Evolutionary conservation across 2,888 invertebrate species (phyloP).

Genomic region (Polietes domitor): DNA sequence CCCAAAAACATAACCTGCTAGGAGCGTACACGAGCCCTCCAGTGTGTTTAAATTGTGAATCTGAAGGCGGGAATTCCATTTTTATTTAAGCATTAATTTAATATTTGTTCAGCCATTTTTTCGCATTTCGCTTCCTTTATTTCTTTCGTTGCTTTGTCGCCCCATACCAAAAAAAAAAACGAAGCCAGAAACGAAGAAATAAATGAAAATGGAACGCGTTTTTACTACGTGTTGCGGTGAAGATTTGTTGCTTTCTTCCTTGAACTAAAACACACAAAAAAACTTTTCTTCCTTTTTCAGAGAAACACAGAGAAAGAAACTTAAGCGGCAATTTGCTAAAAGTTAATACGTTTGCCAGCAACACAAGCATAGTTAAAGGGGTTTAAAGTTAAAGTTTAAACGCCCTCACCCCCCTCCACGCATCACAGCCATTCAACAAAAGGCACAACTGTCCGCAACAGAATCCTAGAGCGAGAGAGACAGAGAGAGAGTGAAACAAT

Average conservation of each 20-base stretch:
- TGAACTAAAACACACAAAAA: too few species aligned
- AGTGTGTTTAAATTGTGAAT: neutral
- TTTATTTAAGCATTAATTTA: slow-evolving; percentile 17
- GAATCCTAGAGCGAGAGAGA: neutral
- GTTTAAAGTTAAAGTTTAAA: slow-evolving; percentile 32
- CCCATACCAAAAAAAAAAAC: neutral
- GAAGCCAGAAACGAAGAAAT: neutral
- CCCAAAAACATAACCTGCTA: neutral
- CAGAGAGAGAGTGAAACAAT: slow-evolving; percentile 48
- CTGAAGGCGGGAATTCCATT: neutral
- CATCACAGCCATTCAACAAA: slow-evolving; percentile 12
- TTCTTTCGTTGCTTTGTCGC: slow-evolving; percentile 35
- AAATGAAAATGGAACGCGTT: too few species aligned
- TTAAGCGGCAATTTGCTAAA: slow-evolving; percentile 62
- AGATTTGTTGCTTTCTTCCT: neutral
- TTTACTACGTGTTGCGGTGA: slow-evolving; percentile 41
- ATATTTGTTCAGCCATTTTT: slow-evolving; percentile 29
- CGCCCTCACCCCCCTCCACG: too few species aligned
- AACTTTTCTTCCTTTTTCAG: neutral
- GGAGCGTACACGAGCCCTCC: neutral
- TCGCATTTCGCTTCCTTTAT: slow-evolving; percentile 22
- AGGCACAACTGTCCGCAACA: slow-evolving; percentile 10
- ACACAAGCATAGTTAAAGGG: slow-evolving; percentile 14
- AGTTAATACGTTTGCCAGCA: slow-evolving; percentile 47
- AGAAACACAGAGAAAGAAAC: slow-evolving; percentile 24